A percentile compares a stretch with the other conserved stretches of the same genome.
These are phyloP conservation scores for Cyprinus carpio DNA, from an alignment of 2,113 vertebrate genomes.

Conservation along the genomic window DNA sequence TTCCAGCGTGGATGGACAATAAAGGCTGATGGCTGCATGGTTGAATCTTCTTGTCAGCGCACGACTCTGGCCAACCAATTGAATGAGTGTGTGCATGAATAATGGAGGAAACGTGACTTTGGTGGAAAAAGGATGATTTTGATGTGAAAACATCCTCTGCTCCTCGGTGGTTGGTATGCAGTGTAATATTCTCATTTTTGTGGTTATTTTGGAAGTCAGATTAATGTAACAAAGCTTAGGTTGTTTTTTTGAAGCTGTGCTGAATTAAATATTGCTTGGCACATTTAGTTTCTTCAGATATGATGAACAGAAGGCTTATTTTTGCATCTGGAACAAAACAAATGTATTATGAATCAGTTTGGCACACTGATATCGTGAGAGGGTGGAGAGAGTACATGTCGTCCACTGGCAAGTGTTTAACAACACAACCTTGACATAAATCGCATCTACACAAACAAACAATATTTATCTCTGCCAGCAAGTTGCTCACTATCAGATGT, in stretches of 20 bases:
- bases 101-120: constrained; percentile 24
- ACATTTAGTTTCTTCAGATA: constrained; percentile 19
- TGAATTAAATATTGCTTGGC: constrained; percentile 25
- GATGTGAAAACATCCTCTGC: background rate
- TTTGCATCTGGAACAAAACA: constrained; percentile 42
- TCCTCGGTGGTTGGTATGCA: background rate
- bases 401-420: constrained; percentile 1
- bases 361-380: constrained; percentile 17
- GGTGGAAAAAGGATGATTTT: constrained; percentile 16
- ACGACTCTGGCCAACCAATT: background rate
- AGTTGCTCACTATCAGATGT: background rate
- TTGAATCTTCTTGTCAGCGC: constrained; percentile 32
- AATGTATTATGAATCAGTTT: constrained; percentile 39
- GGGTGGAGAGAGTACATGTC: background rate
- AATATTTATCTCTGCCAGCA: background rate
- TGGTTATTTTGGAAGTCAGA: constrained; percentile 10
- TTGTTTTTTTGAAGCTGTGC: background rate
- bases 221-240: background rate
- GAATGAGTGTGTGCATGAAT: constrained; percentile 22
- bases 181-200: background rate
- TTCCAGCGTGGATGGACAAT: constrained; percentile 14
- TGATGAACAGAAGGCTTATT: constrained; percentile 35
- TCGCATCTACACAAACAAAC: constrained; percentile 21
- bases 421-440: constrained; percentile 11
- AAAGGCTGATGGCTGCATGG: background rate